Base-by-base conservation (phyloP, 2,113 vertebrate genomes). In the Sturnus vulgaris region DNA sequence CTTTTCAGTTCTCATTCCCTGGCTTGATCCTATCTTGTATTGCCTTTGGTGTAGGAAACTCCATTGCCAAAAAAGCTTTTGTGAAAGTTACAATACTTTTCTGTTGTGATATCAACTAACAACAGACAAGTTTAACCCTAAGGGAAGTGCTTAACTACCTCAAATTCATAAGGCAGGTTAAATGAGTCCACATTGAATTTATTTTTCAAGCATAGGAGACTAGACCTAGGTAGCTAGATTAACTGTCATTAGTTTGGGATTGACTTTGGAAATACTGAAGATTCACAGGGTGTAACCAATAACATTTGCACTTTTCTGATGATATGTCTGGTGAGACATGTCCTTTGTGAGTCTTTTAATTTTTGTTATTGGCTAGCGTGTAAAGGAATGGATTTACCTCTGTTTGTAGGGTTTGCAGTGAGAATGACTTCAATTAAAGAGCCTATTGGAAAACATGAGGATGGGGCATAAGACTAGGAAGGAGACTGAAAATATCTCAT, bases 41-140 rank as follows among this genome's bases (percentile, higher is more conserved):
- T 91, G 86, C 73, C 70, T 94, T 95, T 91, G 80, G 52, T 86
- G 28, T 52, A 83, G 52, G 39, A 91, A 93, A 63, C 47, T 73
- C 33, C 4, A 30, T 27, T 90, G 92, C 85, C 71, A 86, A 71
- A 86, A 88, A 86, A 73, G 23, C 50, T 87, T 86, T 84, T 88
- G 56, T 49, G 23, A 30, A 88, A 75, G 59, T 83, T 91, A 63
- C 59, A 81, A 18, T 95, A 37, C 47, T 39, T 73, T 81, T 86
- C 44, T 92, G 75, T 92, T 94, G 22, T 24, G 21, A 24, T 92
- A 70, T 60, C 64, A 86, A 73, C 82, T 70, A 92, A 63, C 37
- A 92, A 49, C 73, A 85, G 57, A 37, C 49, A 78, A 56, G 23
- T 86, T 92, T 86, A 90, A 92, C 88, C 79, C 70, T 40, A 59